Evolutionary conservation across 2,888 invertebrate species (phyloP), one percentile per base, ranked within the genome.

Genomic region (Synanthedon vespiformis): DNA sequence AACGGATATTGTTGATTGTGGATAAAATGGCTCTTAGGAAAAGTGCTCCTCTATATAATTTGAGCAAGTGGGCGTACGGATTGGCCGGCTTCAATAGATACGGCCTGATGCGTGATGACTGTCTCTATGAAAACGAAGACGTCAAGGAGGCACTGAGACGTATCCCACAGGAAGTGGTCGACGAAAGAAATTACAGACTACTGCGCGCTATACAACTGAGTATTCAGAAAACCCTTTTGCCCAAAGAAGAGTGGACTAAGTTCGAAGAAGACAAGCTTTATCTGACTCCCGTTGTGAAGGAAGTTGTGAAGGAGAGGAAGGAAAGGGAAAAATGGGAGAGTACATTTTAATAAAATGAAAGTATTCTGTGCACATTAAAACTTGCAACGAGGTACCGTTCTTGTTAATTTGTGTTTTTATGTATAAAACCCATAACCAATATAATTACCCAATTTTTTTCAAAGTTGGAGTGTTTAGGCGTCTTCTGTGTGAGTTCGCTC

Each of bases 161-260:
- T 55, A 70, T 97, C 14, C 96, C 97, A 0, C 75, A 88, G 22
- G 76, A 92, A 16, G 58, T 93, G 13, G 72, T 92, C 6, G 96
- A 98, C 71, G 95, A 94, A 70, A 92, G 98, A 57, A 93, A 92
- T 73, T 97, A 91, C 76, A 92, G 98, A 52, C 89, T 97, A 52
- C 76, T 94, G 49, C 90, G 97, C 40, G 98, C 98, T 22, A 73
- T 93, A 54, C 94, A 97, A 63, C 88, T 96, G 34, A 93, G 93
- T 27, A 75, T 93, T 59, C 91, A 91, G 54, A 96, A 97, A 70
- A 89, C 85, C 34, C 80, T 94, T 66, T 86, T 98, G 48, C 98
- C 98, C 12, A 93, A 96, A 74, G 93, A 94, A 48, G 91, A 98
- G 72, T 98, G 98, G 98, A 95, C 94, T 12, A 94, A 94, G 72